Base-by-base conservation (phyloP, 2,797 vertebrate species). In the Rhadinocentrus ornatus region DNA sequence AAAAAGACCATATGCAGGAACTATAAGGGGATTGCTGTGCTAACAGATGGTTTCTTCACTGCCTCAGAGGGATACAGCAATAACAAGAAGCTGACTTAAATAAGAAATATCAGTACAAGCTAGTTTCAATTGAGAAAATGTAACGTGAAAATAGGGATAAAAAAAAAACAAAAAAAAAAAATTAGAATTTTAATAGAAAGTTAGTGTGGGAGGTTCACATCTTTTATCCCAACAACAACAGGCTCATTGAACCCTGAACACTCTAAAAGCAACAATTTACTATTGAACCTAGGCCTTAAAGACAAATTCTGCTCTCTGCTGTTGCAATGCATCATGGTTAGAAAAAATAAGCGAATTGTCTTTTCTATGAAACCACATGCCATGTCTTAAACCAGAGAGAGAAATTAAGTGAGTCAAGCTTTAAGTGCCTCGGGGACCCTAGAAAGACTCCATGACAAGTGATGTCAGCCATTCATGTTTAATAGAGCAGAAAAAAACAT, bases 401-500 rank as follows among this genome's bases (percentile, higher is more conserved):
- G 62, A 66, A 65, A 34, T 62, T 73, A 83, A 86, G 84, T 57
- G 85, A 80, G 72, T 70, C 62, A 34, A 48, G 67, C 76, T 83
- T 66, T 66, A 82, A 48, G 67, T 34, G 66, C 88, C 81, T 65
- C 7, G 57, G 81, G 86, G 82, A 76, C 75, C 52, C 39, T 39
- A 53, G 35, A 76, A 72, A 58, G 76, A 73, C 63, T 66, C 26
- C 12, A 56, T 15, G 37, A 79, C 77, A 71, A 72, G 66, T 20
- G 65, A 73, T 62, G 72, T 78, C 62, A 41, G 27, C 63, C 73
- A 74, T 92, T 93, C 81, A 78, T 65, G 76, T 80, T 93, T 91
- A 94, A 91, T 83, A 91, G 91, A 92, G 91, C 92, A 86, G 89
- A 89, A 90, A 88, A 84, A 75, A 84, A 81, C 71, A 82, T 85